Evolutionary conservation across 1,140 invertebrate species (phyloP), one percentile per base, ranked within the genome.

Genomic region (Pinna nobilis): DNA sequence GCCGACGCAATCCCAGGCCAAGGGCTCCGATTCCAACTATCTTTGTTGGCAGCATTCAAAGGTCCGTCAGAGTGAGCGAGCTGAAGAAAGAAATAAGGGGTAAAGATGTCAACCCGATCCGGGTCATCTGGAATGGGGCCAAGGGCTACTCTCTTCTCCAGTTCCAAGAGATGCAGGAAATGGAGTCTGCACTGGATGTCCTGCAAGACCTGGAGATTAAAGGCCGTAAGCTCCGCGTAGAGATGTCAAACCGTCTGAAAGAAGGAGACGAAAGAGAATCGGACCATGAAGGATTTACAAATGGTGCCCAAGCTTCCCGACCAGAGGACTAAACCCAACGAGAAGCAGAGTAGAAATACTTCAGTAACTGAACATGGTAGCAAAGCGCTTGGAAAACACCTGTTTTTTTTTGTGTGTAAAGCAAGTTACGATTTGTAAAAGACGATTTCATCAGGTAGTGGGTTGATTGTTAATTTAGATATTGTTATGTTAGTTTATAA

Each of bases 71-170:
- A 49, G 77, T 67, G 18, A 81, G 71, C 60, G 74, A 69, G 69
- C 47, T 50, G 70, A 82, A 86, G 70, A 70, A 71, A 28, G 75
- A 85, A 61, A 79, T 86, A 9, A 72, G 81, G 13, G 82, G 79
- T 20, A 76, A 75, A 20, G 75, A 85, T 67, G 83, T 86, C 33
- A 81, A 68, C 49, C 68, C 73, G n/a, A 63, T 67, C 28, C 44
- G 65, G 9, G 71, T 69, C 9, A 80, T 69, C 23, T 74, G 60
- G 66, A 67, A 77, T 74, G 70, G 66, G n/a, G 70, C 60, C 30
- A 60, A 70, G 13, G 57, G 67, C 13, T 70, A 72, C 55, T 64
- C 65, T 18, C 59, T 71, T 9, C 53, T 77, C 6, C 68, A 77
- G 51, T 72, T 72, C 57, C 60, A 65, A 32, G 60, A 72, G 20